phyloP scores from a whole-genome alignment of 2,888 invertebrate genomes.

The Drosophila gaucha region DNA sequence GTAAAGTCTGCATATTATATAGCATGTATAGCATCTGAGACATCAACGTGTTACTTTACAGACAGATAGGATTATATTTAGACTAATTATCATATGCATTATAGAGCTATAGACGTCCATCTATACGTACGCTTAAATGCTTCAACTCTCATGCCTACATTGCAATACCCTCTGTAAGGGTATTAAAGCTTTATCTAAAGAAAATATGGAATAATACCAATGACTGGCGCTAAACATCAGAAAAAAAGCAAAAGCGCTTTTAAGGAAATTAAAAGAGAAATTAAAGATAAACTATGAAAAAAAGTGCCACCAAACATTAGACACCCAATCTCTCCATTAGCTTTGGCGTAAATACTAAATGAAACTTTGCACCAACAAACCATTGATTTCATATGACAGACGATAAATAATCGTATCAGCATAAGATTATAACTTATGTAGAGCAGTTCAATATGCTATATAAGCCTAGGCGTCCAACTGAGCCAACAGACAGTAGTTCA shows the following conservation, averaged over 20 bases:
- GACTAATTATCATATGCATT: too few species aligned
- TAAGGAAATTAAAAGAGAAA: constrained; percentile 64
- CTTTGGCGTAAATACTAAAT: constrained; percentile 16
- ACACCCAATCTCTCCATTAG: constrained; percentile 7
- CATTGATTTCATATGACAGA: constrained; percentile 9
- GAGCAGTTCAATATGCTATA: constrained; percentile 32
- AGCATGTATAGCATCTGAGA: too few species aligned
- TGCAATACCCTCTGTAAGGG: background rate
- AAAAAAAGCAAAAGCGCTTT: constrained; percentile 33
- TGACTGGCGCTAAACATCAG: constrained; percentile 5
- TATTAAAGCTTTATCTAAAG: background rate
- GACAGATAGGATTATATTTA: too few species aligned
- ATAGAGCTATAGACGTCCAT: too few species aligned
- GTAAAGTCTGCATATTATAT: background rate
- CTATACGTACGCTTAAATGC: too few species aligned
- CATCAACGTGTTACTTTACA: too few species aligned
- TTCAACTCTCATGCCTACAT: too few species aligned
- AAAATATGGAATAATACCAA: constrained; percentile 7
- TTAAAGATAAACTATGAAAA: constrained; percentile 37
- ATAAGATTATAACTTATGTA: constrained; percentile 11
- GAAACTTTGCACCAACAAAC: constrained; percentile 11
- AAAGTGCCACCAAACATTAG: constrained; percentile 12
- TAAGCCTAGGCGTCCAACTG: constrained; percentile 30
- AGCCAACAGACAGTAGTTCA: constrained; percentile 33
- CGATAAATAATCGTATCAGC: constrained; percentile 24